Evolutionary conservation across 2,797 vertebrate genomes (phyloP).

Genomic region (Girardinus metallicus): DNA sequence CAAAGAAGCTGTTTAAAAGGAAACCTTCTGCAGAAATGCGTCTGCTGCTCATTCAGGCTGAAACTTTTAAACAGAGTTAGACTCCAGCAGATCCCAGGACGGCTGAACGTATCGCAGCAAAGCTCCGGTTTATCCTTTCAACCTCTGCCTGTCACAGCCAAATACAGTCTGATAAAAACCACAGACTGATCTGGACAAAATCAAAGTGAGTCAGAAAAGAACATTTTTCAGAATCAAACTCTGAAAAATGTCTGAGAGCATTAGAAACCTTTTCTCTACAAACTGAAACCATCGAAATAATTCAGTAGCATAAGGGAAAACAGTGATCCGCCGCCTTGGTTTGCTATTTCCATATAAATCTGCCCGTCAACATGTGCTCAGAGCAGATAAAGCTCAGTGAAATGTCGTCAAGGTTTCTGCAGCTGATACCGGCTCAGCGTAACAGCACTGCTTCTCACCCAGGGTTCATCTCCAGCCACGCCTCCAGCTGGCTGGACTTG

Average conservation of each 20-base stretch:
- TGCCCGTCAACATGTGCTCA: background rate
- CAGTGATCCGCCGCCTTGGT: background rate
- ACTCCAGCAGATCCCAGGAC: background rate
- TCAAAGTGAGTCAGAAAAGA: background rate
- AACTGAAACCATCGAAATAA: background rate
- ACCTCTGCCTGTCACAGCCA: background rate
- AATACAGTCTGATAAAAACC: background rate
- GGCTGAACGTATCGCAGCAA: background rate
- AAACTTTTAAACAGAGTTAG: background rate
- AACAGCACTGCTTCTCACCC: slow-evolving; percentile 80
- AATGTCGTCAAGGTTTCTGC: background rate
- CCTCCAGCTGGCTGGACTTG: slow-evolving; percentile 97
- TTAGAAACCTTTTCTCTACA: background rate
- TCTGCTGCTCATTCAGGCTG: background rate
- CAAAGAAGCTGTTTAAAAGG: background rate
- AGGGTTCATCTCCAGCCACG: slow-evolving; percentile 99
- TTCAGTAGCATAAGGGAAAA: too few species aligned
- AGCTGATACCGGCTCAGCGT: background rate
- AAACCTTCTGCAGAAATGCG: background rate
- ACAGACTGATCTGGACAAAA: background rate
- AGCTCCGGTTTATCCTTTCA: background rate
- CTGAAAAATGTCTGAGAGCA: background rate
- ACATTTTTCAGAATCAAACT: too few species aligned
- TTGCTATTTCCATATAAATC: background rate
- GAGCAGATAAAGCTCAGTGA: background rate